Evolutionary conservation across 1,140 invertebrate species (phyloP), one percentile per base, ranked within the genome.

Genomic region (Diprion similis): DNA sequence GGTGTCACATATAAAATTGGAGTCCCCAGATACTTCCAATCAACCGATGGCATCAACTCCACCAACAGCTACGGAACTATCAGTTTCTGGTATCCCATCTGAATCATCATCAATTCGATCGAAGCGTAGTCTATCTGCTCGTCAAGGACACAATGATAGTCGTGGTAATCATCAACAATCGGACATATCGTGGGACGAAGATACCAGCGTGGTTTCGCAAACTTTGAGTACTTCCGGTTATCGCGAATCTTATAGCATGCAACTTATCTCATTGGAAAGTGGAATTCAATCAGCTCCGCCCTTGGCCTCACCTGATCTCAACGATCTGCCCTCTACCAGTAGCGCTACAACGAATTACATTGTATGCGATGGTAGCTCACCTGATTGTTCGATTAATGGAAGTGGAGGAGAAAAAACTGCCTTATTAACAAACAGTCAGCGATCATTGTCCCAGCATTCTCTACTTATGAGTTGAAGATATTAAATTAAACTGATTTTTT

Each of bases 201-300:
- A 95, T 75, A 87, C 51, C 8, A 92, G 90, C 70, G 89, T 90
- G 46, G 83, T 92, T 65, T 92, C 91, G 10, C 91, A 92, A 80
- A 94, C 94, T 0, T 95, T 94, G 0, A 95, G 94, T 70, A 95
- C 94, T 3, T 95, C 94, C 0, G 94, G 94, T 65, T 95, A 95
- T 83, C 91, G 93, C 18, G 90, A 91, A 78, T 90, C 89, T 19
- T 91, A 89, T 85, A 91, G 90, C 19, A 90, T 91, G 82, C 90
- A 91, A 76, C 73, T 89, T 46, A 84, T 87, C 46, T 89, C 89
- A 0, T 71, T 90, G 6, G 86, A 90, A 19, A 86, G 86, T 71
- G 79, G 83, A 37, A 84, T 83, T 19, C 83, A 78, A 66, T 77
- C 77, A 45, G 89, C 89, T 73, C 92, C 90, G 68, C 92, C 92